Percentiles rank a stretch among this genome's conserved stretches.
These are phyloP conservation scores for Luperina testacea DNA, from an alignment of 2,888 invertebrate genomes.

Conservation along the genomic window DNA sequence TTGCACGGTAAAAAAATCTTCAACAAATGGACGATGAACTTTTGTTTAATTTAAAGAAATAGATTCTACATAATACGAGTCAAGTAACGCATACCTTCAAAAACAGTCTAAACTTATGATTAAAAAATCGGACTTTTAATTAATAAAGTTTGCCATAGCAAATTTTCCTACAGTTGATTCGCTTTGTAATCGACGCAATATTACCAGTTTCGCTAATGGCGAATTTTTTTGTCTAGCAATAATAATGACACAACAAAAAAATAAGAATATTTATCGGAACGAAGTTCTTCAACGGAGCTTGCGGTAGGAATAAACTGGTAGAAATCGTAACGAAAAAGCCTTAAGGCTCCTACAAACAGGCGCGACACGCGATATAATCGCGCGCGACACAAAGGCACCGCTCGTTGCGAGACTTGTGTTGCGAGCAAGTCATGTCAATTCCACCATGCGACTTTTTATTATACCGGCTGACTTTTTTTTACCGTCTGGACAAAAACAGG, in stretches of 20 bases:
- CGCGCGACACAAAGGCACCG: too few species aligned
- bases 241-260: not conserved
- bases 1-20: not conserved
- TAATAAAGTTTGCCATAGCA: not conserved
- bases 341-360: too few species aligned
- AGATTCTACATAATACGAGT: slow-evolving; percentile 3
- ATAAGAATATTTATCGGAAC: not conserved
- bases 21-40: not conserved
- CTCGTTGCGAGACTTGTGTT: too few species aligned
- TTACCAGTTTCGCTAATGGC: not conserved
- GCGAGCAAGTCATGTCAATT: too few species aligned
- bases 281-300: not conserved
- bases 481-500: too few species aligned
- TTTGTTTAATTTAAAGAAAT: slow-evolving; percentile 12
- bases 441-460: too few species aligned
- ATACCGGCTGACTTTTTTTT: not conserved
- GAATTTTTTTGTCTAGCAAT: not conserved
- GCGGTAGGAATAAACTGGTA: not conserved
- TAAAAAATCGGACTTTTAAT: slow-evolving; percentile 2
- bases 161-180: not conserved
- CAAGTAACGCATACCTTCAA: not conserved
- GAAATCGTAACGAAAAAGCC: not conserved
- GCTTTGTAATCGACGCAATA: not conserved
- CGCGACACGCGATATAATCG: too few species aligned
- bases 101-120: not conserved